Percentiles rank a stretch among this genome's conserved stretches.
Conservation (phyloP, 1,140 invertebrate species). For the Calephelis nemesis region DNA sequence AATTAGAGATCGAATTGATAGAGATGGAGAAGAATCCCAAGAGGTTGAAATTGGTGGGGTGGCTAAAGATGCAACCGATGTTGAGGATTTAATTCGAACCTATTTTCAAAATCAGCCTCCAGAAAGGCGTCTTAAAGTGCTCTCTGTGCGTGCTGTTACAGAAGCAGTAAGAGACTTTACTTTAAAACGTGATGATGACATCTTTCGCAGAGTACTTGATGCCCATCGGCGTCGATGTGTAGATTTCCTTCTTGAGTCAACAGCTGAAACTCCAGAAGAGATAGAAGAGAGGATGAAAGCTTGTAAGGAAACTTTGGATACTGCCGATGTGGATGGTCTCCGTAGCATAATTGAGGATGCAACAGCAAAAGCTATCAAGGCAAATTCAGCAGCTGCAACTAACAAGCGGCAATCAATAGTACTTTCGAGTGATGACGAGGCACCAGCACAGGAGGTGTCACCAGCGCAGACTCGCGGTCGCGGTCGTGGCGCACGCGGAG, state of each 20-base stretch:
- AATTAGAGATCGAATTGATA: conserved; percentile 51
- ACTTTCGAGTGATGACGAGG: conserved; percentile 37
- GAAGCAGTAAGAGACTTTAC: conserved; percentile 66
- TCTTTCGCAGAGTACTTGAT: conserved; percentile 55
- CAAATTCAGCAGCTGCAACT: conserved; percentile 7
- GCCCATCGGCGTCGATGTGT: conserved; percentile 55
- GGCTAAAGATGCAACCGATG: conserved; percentile 55
- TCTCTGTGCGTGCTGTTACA: conserved; percentile 56
- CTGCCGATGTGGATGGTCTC: conserved; percentile 47
- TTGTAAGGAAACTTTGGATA: conserved; percentile 55
- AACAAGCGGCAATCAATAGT: conserved; percentile 32
- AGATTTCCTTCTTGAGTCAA: conserved; percentile 57
- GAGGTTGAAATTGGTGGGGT: conserved; percentile 48
- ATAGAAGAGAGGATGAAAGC: conserved; percentile 49
- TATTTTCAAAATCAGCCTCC: conserved; percentile 54
- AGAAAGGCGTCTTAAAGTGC: conserved; percentile 44
- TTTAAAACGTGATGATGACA: conserved; percentile 60
- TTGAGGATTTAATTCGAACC: conserved; percentile 52
- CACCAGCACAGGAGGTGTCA: conserved; percentile 5
- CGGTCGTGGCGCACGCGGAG: conserved; percentile 32
- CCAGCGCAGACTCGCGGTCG: conserved; percentile 31
- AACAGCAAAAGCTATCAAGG: conserved; percentile 26
- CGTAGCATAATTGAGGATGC: conserved; percentile 39
- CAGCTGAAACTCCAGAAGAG: conserved; percentile 61
- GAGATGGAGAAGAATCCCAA: conserved; percentile 24